These are phyloP conservation scores for Spongilla lacustris DNA, from an alignment of 37 sponge, comb jelly and placozoan species.

Conservation along the genomic window DNA sequence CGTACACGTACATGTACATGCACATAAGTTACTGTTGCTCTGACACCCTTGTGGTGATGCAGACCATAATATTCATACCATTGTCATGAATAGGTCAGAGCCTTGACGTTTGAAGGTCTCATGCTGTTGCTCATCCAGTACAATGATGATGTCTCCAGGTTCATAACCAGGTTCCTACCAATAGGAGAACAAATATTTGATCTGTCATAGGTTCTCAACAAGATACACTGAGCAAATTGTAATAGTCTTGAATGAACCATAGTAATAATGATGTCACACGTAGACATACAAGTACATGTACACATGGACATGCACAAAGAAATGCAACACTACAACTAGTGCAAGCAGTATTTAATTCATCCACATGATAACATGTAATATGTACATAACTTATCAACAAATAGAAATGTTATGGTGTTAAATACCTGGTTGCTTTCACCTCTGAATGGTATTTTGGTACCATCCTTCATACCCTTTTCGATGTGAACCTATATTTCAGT, in stretches of 20 bases:
- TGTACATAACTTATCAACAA: not conserved
- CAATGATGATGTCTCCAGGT: slow-evolving; percentile 95
- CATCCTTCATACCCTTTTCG: slow-evolving; percentile 98
- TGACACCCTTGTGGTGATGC: not conserved
- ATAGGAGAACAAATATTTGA: no score
- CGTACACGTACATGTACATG: no score
- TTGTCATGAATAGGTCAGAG: slow-evolving; percentile 76
- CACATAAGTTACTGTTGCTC: not conserved
- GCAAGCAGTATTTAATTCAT: no score
- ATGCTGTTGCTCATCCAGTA: slow-evolving; percentile 91
- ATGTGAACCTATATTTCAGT: slow-evolving; percentile 73
- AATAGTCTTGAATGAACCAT: no score
- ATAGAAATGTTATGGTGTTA: not conserved
- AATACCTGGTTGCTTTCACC: slow-evolving; percentile 94
- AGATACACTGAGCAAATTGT: no score
- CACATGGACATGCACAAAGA: no score
- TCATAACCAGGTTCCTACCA: slow-evolving; percentile 85
- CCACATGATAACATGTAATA: no score
- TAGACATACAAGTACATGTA: no score
- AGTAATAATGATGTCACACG: no score
- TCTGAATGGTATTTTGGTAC: slow-evolving; percentile 87
- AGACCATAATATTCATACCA: slow-evolving; percentile 48
- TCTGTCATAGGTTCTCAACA: no score
- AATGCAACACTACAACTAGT: no score
- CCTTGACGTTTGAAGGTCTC: slow-evolving; percentile 79